phyloP scores from a whole-genome alignment of 2,797 vertebrate genomes.

The Mycteria americana region DNA sequence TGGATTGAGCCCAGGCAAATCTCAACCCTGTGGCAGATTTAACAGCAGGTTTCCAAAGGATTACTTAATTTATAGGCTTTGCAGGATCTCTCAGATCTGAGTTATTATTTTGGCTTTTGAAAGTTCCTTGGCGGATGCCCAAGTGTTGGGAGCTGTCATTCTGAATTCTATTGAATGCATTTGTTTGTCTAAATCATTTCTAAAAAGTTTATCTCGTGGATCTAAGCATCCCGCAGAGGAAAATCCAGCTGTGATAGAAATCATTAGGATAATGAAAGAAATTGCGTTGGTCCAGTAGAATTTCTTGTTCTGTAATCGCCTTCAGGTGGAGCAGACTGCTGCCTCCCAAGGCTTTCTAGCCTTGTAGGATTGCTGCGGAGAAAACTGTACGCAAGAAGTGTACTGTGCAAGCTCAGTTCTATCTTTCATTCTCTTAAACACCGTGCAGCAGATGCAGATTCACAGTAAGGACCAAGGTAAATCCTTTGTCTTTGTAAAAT shows the following conservation, averaged over 20 bases:
- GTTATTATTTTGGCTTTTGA: slow-evolving; percentile 56
- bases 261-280: slow-evolving; percentile 12
- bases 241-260: slow-evolving; percentile 30
- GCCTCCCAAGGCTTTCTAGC: neutral
- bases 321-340: neutral
- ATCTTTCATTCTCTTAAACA: neutral
- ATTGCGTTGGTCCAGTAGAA: neutral
- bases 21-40: slow-evolving; percentile 14
- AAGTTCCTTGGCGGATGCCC: slow-evolving; percentile 31
- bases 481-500: neutral
- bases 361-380: neutral
- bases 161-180: slow-evolving; percentile 27
- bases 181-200: slow-evolving; percentile 50
- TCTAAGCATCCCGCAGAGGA: slow-evolving; percentile 24
- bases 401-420: neutral
- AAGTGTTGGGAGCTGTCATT: slow-evolving; percentile 16
- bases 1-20: slow-evolving; percentile 45
- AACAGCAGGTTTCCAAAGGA: slow-evolving; percentile 39
- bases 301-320: neutral
- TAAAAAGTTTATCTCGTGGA: neutral
- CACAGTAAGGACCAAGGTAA: neutral
- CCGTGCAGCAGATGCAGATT: neutral
- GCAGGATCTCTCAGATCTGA: slow-evolving; percentile 20
- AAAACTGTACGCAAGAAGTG: neutral
- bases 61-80: slow-evolving; percentile 55